These are phyloP conservation scores for Oostethus manadensis DNA, from an alignment of 2,113 vertebrate species.

Conservation along the genomic window DNA sequence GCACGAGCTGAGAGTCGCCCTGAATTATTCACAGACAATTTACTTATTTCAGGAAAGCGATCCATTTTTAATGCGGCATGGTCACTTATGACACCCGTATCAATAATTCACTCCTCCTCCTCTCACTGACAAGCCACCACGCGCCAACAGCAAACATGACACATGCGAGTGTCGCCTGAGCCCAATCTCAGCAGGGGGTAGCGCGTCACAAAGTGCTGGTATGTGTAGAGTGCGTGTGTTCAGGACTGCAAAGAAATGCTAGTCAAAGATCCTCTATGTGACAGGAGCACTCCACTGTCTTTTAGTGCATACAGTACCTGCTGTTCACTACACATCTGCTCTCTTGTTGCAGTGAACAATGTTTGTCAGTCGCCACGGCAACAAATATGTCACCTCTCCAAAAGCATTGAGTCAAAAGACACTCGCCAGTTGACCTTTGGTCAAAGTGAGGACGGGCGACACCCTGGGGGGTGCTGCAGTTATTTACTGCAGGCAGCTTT, in stretches of 20 bases:
- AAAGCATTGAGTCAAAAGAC: conserved; percentile 49
- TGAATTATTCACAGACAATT: conserved; percentile 69
- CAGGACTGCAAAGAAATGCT: too few species aligned
- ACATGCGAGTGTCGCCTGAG: conserved; percentile 4
- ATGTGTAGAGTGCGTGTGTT: too few species aligned
- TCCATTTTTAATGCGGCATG: conserved; percentile 68
- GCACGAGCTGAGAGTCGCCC: conserved; percentile 29
- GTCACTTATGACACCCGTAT: conserved; percentile 63
- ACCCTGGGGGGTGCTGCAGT: conserved; percentile 11
- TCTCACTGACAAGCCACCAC: conserved; percentile 45
- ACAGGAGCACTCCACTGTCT: too few species aligned
- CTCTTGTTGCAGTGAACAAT: conserved; percentile 9
- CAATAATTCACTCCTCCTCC: conserved; percentile 58
- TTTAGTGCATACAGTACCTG: too few species aligned
- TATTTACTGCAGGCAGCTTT: conserved; percentile 44
- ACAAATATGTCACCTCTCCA: conserved; percentile 28
- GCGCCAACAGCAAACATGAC: conserved; percentile 31
- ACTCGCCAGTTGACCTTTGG: conserved; percentile 54
- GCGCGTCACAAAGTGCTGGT: conserved; percentile 1
- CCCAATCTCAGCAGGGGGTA: conserved; percentile 30
- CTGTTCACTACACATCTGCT: neutral
- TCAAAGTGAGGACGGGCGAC: conserved; percentile 24
- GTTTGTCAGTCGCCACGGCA: conserved; percentile 55
- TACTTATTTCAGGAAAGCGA: conserved; percentile 65
- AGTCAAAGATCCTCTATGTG: too few species aligned